Evolutionary conservation across 2,797 vertebrate species (phyloP).

Genomic region (Fundulus diaphanus): DNA sequence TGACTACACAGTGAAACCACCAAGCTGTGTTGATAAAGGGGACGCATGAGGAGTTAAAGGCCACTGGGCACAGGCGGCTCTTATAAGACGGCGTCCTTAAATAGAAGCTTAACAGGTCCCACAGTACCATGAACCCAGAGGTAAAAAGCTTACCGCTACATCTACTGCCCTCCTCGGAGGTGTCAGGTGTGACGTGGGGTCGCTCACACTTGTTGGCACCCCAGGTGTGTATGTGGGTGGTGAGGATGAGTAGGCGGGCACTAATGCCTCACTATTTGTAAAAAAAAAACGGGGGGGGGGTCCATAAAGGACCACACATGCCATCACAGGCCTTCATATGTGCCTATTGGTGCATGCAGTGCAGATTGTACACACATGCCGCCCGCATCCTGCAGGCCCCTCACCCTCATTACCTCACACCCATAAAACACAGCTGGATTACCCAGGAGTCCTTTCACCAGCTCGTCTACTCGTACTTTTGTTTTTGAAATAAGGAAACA

Average conservation of each 20-base stretch:
- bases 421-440: constrained; percentile 70
- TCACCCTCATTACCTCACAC: constrained; percentile 78
- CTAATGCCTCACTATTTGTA: constrained; percentile 20
- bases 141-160: constrained; percentile 44
- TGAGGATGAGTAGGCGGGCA: constrained; percentile 19
- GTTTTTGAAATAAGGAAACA: constrained; percentile 60
- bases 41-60: constrained; percentile 58
- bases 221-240: constrained; percentile 5
- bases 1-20: constrained; percentile 75
- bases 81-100: constrained; percentile 67
- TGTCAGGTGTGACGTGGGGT: constrained; percentile 70
- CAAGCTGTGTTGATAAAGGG: constrained; percentile 73
- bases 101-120: constrained; percentile 70
- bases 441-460: constrained; percentile 74
- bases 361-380: constrained; percentile 25
- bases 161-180: constrained; percentile 56
- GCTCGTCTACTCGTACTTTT: constrained; percentile 51
- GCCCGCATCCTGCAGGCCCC: constrained; percentile 44
- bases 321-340: neutral
- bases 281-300: constrained; percentile 21
- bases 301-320: too few relatives aligned
- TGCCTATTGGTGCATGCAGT: neutral
- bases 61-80: constrained; percentile 62
- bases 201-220: constrained; percentile 41
- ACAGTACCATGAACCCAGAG: constrained; percentile 42